Percentiles rank a stretch among this genome's conserved stretches.
Conservation (phyloP, 2,888 invertebrate genomes). For the Bugulina stolonifera region DNA sequence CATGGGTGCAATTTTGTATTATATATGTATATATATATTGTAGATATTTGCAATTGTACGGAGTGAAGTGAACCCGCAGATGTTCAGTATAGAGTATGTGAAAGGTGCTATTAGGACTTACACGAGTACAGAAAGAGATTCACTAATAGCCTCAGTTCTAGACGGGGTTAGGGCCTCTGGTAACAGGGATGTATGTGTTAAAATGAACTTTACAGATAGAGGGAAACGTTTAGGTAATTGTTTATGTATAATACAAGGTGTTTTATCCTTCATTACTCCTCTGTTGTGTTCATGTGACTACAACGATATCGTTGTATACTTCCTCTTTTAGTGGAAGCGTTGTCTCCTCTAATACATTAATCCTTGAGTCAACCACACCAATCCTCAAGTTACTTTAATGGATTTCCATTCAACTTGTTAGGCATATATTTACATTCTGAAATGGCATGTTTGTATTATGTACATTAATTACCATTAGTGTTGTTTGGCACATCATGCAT, state of each 20-base stretch:
- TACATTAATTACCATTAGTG: no score
- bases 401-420: no score
- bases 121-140: slow-evolving; percentile 88
- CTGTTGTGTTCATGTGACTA: no score
- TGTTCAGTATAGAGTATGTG: slow-evolving; percentile 87
- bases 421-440: no score
- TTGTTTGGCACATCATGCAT: no score
- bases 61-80: slow-evolving; percentile 82
- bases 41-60: slow-evolving; percentile 85
- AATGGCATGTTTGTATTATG: no score
- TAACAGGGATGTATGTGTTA: slow-evolving; percentile 90
- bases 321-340: not conserved
- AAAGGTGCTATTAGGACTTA: slow-evolving; percentile 83
- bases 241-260: not conserved
- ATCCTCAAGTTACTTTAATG: no score
- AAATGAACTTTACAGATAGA: slow-evolving; percentile 74
- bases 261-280: not conserved
- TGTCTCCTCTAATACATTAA: not conserved
- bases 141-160: slow-evolving; percentile 84
- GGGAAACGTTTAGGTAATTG: slow-evolving; percentile 67
- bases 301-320: no score
- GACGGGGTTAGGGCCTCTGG: slow-evolving; percentile 96
- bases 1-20: no score
- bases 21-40: slow-evolving; percentile 26
- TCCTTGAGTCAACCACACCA: no score